Percentiles rank a stretch among this genome's conserved stretches.
These are phyloP conservation scores for Nomada lathburiana DNA, from an alignment of 2,888 invertebrate genomes.

Conservation along the genomic window DNA sequence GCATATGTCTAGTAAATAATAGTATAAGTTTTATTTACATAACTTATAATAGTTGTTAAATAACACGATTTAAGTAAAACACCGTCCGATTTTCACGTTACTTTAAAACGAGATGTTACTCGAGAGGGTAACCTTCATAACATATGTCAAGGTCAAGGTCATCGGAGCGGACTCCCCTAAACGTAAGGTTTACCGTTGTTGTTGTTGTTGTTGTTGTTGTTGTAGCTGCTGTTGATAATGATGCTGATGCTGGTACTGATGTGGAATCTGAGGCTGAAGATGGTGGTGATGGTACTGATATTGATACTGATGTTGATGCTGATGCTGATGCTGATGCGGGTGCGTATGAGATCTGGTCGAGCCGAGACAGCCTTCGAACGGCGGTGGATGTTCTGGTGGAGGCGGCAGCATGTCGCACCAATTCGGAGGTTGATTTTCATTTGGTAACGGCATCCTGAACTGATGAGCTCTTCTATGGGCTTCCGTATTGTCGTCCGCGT, in stretches of 20 bases:
- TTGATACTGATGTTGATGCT: slow-evolving; percentile 45
- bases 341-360: slow-evolving; percentile 39
- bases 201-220: slow-evolving; percentile 60
- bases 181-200: too few species aligned
- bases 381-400: slow-evolving; percentile 67
- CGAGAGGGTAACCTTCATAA: too few species aligned
- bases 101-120: too few species aligned
- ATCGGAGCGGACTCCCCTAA: too few species aligned
- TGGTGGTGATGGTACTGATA: slow-evolving; percentile 38
- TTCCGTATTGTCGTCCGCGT: slow-evolving; percentile 77
- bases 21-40: too few species aligned
- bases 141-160: too few species aligned
- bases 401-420: slow-evolving; percentile 88
- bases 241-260: slow-evolving; percentile 23
- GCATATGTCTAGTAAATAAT: too few species aligned
- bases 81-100: too few species aligned
- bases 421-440: slow-evolving; percentile 81
- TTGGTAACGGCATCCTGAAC: slow-evolving; percentile 62
- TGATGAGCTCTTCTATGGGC: slow-evolving; percentile 75
- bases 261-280: slow-evolving; percentile 57
- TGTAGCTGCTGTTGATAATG: slow-evolving; percentile 41
- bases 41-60: too few species aligned
- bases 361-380: slow-evolving; percentile 45
- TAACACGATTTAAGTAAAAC: too few species aligned
- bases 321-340: slow-evolving; percentile 35